Conservation (phyloP, 1,140 invertebrate genomes). For the Drosophila mayri region DNA sequence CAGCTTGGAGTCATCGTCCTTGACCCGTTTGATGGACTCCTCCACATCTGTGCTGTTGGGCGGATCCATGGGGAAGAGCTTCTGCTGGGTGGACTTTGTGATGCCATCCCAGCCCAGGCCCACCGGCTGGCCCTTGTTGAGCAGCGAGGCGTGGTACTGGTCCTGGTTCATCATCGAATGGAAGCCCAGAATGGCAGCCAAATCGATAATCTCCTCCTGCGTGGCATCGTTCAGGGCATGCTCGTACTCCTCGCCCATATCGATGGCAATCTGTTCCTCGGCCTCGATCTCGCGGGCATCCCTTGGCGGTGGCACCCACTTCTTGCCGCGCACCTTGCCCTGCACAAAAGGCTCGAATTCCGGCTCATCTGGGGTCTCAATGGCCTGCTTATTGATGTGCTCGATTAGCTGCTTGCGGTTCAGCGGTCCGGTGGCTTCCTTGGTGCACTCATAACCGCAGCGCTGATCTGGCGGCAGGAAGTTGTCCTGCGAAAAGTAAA, state of each 20-base stretch:
- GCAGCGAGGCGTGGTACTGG: conserved; percentile 98
- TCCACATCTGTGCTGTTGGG: conserved; percentile 98
- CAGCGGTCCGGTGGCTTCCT: conserved; percentile 97
- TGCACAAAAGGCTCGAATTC: conserved; percentile 97
- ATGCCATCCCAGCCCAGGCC: conserved; percentile 96
- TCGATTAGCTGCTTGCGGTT: conserved; percentile 98
- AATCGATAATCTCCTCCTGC: conserved; percentile 99
- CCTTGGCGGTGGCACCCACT: conserved; percentile 96
- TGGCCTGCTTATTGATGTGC: conserved; percentile 98
- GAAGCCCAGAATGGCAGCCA: conserved; percentile 99
- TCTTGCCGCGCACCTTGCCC: conserved; percentile 95
- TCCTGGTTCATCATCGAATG: conserved; percentile 99
- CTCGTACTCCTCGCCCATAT: conserved; percentile 98
- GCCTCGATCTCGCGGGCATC: conserved; percentile 92
- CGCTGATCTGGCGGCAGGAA: conserved; percentile 98
- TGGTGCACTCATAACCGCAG: conserved; percentile 97
- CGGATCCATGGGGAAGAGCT: conserved; percentile 95
- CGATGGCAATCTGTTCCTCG: conserved; percentile 96
- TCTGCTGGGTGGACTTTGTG: conserved; percentile 96
- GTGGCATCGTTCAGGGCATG: conserved; percentile 94
- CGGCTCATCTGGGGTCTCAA: conserved; percentile 98
- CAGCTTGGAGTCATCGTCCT: conserved; percentile 94
- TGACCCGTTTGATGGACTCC: conserved; percentile 94
- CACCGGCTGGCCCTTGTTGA: conserved; percentile 95
- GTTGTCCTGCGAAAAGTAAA: conserved; percentile 91